These are phyloP conservation scores for Colostygia pectinataria DNA, from an alignment of 2,888 invertebrate species.

Conservation along the genomic window DNA sequence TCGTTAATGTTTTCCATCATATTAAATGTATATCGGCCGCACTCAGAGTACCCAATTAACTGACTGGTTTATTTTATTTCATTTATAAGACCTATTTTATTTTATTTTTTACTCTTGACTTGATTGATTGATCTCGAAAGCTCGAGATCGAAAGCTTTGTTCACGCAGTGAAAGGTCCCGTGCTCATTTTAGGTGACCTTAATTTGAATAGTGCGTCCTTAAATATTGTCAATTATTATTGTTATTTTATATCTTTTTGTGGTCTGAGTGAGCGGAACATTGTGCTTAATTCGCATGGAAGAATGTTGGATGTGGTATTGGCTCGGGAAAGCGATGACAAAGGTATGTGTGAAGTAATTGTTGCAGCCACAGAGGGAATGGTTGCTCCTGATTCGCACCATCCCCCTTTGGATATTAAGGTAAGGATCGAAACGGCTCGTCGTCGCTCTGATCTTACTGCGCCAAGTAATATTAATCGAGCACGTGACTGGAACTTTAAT, in stretches of 20 bases:
- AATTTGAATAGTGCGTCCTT: constrained; percentile 11
- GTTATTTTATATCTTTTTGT: constrained; percentile 12
- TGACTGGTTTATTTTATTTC: too few species aligned
- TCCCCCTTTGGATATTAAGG: constrained; percentile 3
- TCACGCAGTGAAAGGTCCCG: background rate
- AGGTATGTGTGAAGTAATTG: background rate
- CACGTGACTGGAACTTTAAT: constrained; percentile 3
- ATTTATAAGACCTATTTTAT: too few species aligned
- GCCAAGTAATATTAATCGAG: background rate
- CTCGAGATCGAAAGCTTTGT: constrained; percentile 8
- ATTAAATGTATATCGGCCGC: constrained; percentile 20
- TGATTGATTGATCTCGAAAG: constrained; percentile 6
- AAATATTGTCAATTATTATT: constrained; percentile 10
- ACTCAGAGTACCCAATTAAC: background rate
- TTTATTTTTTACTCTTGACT: too few species aligned
- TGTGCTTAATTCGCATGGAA: background rate
- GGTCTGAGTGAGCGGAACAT: background rate
- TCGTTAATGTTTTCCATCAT: constrained; percentile 27
- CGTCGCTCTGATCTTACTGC: background rate
- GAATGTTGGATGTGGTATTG: constrained; percentile 8
- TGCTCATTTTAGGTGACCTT: constrained; percentile 6
- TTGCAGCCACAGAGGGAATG: background rate
- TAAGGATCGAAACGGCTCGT: background rate
- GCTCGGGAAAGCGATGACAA: constrained; percentile 2
- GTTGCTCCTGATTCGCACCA: constrained; percentile 6